Conservation (phyloP, 2,113 vertebrate genomes). For the Grammomys dolichurus region DNA sequence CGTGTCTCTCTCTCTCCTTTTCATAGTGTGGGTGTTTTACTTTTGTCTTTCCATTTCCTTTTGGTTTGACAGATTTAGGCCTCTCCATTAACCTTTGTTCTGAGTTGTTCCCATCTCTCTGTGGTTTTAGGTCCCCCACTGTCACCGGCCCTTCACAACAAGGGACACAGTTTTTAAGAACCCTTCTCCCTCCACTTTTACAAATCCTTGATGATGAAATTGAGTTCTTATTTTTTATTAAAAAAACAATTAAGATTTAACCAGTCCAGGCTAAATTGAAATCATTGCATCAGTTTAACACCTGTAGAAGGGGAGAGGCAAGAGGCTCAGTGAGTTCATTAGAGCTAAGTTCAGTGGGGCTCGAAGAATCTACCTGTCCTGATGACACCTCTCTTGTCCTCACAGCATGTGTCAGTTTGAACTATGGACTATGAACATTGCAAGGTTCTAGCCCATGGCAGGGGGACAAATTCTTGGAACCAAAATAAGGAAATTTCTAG, state of each 20-base stretch:
- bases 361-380: not conserved
- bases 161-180: not conserved
- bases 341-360: not conserved
- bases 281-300: not conserved
- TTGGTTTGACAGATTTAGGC: not conserved
- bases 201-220: not conserved
- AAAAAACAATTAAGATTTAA: not conserved
- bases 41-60: not conserved
- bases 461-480: not conserved
- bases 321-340: too few species aligned
- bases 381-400: not conserved
- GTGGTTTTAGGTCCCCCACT: not conserved
- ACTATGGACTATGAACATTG: not conserved
- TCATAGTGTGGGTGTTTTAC: not conserved
- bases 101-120: not conserved
- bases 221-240: not conserved
- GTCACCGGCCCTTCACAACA: not conserved
- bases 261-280: not conserved
- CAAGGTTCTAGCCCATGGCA: not conserved
- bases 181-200: not conserved
- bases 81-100: not conserved
- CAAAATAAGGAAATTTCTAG: not conserved
- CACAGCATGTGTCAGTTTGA: not conserved
- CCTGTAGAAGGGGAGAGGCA: not conserved
- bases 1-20: not conserved